Evolutionary conservation across 2,888 invertebrate species (phyloP), one percentile per base, ranked within the genome.

Genomic region (Cordylochernes scorpioides): DNA sequence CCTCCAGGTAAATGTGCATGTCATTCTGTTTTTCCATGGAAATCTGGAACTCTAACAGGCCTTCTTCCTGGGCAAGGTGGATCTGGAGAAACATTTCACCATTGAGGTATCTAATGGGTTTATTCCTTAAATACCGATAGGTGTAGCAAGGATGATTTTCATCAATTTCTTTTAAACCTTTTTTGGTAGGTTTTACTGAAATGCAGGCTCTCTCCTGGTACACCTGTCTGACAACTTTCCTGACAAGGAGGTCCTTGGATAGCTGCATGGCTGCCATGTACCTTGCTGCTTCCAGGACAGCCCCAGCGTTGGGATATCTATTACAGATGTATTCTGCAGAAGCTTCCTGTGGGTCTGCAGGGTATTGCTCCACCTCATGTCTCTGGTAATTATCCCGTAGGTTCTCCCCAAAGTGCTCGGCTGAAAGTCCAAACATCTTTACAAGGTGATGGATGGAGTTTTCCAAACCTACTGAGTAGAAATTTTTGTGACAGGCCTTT

Each of bases 381-480:
- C 82, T 61, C 51, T 82, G 80, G 52, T 91, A 91, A 51, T 84
- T 82, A 48, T 91, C 88, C 2, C 84, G 65, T 5, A 94, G 60
- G 58, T 97, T 94, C 57, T 91, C 88, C 0, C 84, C 86, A 52
- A 84, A 88, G 53, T 91, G 73, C 49, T 84, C 80, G 0, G 94
- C 82, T 0, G 71, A 67, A 29, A 97, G 57, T 36, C 94, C 94
- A 53, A 91, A 94, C 49, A 71, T 71, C 49, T 73, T 74, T 3
- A n/a, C n/a, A n/a, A n/a, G n/a, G n/a, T n/a, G n/a, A n/a, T n/a
- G n/a, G n/a, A n/a, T n/a, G n/a, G n/a, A n/a, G n/a, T n/a, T n/a
- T n/a, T n/a, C n/a, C n/a, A n/a, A n/a, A n/a, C n/a, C n/a, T n/a
- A n/a, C n/a, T n/a, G n/a, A n/a, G n/a, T n/a, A n/a, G n/a, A n/a